phyloP scores from a whole-genome alignment of 53 echinoderm and acorn worm species.

The Actinopyga echinites region DNA sequence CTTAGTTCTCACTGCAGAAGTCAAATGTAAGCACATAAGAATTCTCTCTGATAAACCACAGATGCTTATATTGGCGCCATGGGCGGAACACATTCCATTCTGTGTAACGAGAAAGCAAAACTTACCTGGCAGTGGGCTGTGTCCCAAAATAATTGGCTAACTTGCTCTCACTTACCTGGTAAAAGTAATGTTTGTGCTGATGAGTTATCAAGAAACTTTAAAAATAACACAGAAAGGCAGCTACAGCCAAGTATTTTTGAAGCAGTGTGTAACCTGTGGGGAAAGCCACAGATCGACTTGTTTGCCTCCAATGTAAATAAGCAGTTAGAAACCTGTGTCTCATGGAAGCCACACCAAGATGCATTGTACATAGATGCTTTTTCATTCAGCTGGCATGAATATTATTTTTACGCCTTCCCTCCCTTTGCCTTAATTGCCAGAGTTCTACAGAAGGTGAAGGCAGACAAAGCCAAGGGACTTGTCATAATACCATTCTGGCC shows the following conservation, averaged over 20 bases:
- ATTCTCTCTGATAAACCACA: slow-evolving; percentile 19
- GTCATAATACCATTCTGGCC: slow-evolving; percentile 2
- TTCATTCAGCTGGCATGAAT: background rate
- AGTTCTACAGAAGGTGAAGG: slow-evolving; percentile 27
- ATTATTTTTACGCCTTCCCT: background rate
- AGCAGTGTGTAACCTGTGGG: background rate
- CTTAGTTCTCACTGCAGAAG: background rate
- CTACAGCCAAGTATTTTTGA: background rate
- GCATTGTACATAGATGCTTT: background rate
- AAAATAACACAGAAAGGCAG: slow-evolving; percentile 31
- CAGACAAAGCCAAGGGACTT: background rate
- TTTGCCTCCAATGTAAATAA: background rate
- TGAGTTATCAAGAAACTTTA: too few species aligned
- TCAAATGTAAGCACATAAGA: background rate
- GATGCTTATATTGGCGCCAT: slow-evolving; percentile 21
- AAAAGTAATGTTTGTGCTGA: slow-evolving; percentile 15
- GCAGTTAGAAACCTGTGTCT: background rate
- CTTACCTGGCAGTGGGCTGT: background rate
- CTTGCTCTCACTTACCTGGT: slow-evolving; percentile 21
- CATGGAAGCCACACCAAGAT: slow-evolving; percentile 17
- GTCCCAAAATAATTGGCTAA: background rate
- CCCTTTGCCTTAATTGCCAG: slow-evolving; percentile 28
- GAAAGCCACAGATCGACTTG: background rate
- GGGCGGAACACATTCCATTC: slow-evolving; percentile 17
- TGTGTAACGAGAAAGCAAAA: slow-evolving; percentile 15